These are phyloP conservation scores for Ochropacha duplaris DNA, from an alignment of 2,888 invertebrate species.

Conservation along the genomic window DNA sequence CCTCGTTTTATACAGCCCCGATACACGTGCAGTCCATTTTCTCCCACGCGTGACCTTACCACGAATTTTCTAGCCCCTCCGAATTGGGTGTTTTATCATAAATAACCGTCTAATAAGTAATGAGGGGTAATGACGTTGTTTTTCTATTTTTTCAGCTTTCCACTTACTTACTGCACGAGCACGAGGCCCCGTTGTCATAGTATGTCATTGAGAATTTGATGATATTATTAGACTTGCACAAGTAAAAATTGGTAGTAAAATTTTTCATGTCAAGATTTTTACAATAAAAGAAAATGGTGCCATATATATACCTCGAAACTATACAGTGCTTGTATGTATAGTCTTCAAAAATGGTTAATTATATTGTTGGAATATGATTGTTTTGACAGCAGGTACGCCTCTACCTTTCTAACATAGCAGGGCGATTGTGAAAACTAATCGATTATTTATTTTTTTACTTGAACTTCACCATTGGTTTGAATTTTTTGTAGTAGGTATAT, in stretches of 20 bases:
- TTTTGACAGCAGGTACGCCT: no score
- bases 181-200: background rate
- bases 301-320: no score
- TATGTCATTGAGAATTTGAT: background rate
- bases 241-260: background rate
- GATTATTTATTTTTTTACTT: no score
- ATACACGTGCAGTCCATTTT: background rate
- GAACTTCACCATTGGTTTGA: no score
- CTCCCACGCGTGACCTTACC: background rate
- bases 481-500: no score
- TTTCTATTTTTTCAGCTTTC: slow-evolving; percentile 15
- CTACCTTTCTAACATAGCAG: no score
- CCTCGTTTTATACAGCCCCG: background rate
- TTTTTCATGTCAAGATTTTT: no score
- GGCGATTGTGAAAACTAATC: no score
- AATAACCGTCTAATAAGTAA: slow-evolving; percentile 24
- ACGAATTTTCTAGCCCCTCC: background rate
- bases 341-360: no score
- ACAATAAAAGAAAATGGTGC: no score
- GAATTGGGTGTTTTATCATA: slow-evolving; percentile 11
- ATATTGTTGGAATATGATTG: no score
- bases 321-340: no score
- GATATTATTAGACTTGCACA: background rate
- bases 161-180: background rate
- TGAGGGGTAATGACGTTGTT: slow-evolving; percentile 25